Base-by-base conservation (phyloP, 2,113 vertebrate genomes). In the Argyrosomus japonicus region DNA sequence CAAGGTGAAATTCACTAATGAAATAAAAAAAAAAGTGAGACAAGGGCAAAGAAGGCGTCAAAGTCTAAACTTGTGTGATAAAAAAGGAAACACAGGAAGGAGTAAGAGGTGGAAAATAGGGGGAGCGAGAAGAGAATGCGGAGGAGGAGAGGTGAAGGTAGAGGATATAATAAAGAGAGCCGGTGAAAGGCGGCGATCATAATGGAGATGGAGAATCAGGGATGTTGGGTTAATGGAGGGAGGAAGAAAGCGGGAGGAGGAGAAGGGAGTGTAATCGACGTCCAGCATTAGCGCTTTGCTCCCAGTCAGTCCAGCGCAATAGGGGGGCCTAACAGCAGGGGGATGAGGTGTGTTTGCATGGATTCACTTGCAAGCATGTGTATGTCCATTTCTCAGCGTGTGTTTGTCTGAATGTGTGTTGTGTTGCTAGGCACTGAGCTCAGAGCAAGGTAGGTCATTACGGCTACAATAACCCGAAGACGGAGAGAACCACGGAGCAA, bases 401-500 rank as follows among this genome's bases (percentile, higher is more conserved):
- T 8, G 10, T 47, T 19, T 61, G 54, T 64, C 17, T 21, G 3
- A 13, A 25, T 76, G 69, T n/a, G 77, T 60, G 74, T 58, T 62
- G 61, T 51, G 89, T 77, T 84, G 82, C 82, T 27, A 77, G 79
- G 81, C 60, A 3, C 85, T 75, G 87, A 74, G 88, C 87, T 83
- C 81, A 40, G 86, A 88, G 81, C 79, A 80, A 92, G 91, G 87
- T 83, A 62, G 88, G 91, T 89, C 89, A 93, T 92, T 92, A 94
- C 57, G 0, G 88, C 85, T 56, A 81, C 85, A 90, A 91, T 91
- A 91, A 93, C 77, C 75, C 51, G 8, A 83, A 91, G 91, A 89
- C 51, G 51, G 82, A 71, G 84, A 86, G 87, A 87, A 27, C 80
- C 85, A 85, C 79, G 54, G 70, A 91, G 75, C 51, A 13, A 64